Percentiles rank a stretch among this genome's conserved stretches.
phyloP scores from a whole-genome alignment of 2,888 invertebrate species.

The Chesias legatella region DNA sequence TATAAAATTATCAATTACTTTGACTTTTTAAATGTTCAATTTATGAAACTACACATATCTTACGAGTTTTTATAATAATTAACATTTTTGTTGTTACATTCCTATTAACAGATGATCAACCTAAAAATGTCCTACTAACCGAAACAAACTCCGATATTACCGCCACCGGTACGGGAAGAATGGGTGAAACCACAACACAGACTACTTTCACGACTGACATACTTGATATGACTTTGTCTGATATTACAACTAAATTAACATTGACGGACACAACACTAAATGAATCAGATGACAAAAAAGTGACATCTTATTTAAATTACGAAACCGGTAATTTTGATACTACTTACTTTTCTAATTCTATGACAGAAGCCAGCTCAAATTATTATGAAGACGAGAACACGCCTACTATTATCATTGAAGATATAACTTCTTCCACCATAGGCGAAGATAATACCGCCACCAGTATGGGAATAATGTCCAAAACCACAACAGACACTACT shows the following conservation, averaged over 20 bases:
- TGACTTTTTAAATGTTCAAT: too few relatives aligned
- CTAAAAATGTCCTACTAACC: slow-evolving; percentile 74
- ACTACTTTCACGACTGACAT: slow-evolving; percentile 35
- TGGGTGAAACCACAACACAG: slow-evolving; percentile 42
- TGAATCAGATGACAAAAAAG: slow-evolving; percentile 2
- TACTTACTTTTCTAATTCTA: slow-evolving; percentile 1
- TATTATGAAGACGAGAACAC: too few relatives aligned
- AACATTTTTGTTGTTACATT: slow-evolving; percentile 61
- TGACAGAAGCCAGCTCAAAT: neutral
- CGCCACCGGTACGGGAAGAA: slow-evolving; percentile 47
- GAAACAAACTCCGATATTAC: slow-evolving; percentile 59
- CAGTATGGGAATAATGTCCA: slow-evolving; percentile 44
- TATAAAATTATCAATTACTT: too few relatives aligned
- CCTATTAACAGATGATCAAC: slow-evolving; percentile 77
- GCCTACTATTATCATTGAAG: neutral
- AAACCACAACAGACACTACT: slow-evolving; percentile 41
- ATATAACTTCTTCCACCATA: slow-evolving; percentile 3
- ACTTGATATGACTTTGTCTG: slow-evolving; percentile 7
- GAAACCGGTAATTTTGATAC: neutral
- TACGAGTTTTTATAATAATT: slow-evolving; percentile 17
- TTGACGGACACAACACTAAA: slow-evolving; percentile 1
- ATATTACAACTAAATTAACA: slow-evolving; percentile 8
- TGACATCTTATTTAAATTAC: neutral
- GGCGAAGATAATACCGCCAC: slow-evolving; percentile 31
- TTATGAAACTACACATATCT: too few relatives aligned